Base-by-base conservation (phyloP, 2,888 invertebrate species). In the Tromatobia lineatoria region DNA sequence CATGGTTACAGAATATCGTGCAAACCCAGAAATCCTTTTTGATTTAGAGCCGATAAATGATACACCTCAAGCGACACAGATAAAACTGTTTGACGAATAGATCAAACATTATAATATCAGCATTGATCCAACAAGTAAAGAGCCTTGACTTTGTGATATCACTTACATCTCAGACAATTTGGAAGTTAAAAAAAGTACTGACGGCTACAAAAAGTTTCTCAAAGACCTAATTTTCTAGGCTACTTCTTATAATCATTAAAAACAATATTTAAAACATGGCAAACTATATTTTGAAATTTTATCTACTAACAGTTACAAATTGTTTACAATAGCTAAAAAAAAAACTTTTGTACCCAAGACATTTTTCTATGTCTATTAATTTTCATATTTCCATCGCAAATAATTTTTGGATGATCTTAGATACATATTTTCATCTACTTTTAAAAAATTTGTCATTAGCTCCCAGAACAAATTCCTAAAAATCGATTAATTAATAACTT, bases 101-200 rank as follows among this genome's bases (percentile, higher is more conserved):
- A 80, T 70, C 82, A 67, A 70, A 82, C 64, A 81, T 83, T 61
- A 25, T 75, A 78, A 81, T 84, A 61, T 54, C 10, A 69, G 54
- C 85, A 87, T 87, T 86, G 87, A 87, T 87, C 82, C 82, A 85
- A 87, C 85, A 85, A 86, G 77, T 74, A 4, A 38, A 34, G 13
- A 84, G 66, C 85, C 85, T 87, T 84, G 85, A 82, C 82, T 77
- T 77, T 59, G 77, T 57, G 20, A 69, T 78, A 20, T 59, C 15
- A 45, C 38, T 57, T 66, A 57, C 67, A 50, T 77, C 34, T 73
- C 25, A 13, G 25, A 82, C 61, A 70, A 73, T 69, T 73, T 61
- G 23, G 8, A 11, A 59, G 1, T 45, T 18, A 45, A 59, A 57
- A 4, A 57, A 4, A 57, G 25, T 15, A 11, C 4, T 15, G 6